phyloP scores from a whole-genome alignment of 2,888 invertebrate species.

The Lasioglossum oenotherae region DNA sequence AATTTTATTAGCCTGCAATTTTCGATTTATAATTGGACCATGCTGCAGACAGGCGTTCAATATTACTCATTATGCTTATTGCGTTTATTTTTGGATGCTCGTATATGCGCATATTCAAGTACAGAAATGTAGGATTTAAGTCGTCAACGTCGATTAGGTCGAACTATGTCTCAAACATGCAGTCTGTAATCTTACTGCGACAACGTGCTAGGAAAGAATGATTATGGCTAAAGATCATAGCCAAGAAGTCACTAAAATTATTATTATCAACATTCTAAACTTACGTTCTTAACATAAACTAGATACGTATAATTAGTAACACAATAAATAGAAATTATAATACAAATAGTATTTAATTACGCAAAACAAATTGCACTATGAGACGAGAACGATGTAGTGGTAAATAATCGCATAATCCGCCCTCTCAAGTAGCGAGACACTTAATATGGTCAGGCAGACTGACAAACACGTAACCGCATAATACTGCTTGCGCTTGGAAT shows the following conservation, averaged over 20 bases:
- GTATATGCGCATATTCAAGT: neutral
- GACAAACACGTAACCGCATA: neutral
- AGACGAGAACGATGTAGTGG: neutral
- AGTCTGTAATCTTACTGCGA: neutral
- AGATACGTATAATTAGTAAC: neutral
- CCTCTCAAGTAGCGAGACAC: slow-evolving; percentile 25
- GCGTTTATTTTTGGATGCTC: neutral
- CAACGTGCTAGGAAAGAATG: neutral
- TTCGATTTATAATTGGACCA: neutral
- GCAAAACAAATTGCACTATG: neutral
- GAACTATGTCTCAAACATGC: neutral
- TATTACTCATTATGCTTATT: neutral
- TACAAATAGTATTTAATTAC: neutral
- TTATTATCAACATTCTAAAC: neutral
- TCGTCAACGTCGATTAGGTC: neutral
- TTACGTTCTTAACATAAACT: neutral
- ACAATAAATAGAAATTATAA: neutral
- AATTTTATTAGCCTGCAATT: neutral
- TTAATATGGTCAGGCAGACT: slow-evolving; percentile 32
- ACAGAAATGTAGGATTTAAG: neutral
- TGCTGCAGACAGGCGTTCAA: neutral
- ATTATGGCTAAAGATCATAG: neutral
- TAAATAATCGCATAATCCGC: slow-evolving; percentile 1
- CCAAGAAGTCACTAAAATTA: neutral
- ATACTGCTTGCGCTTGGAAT: neutral